A percentile compares a stretch with the other conserved stretches of the same genome.
These are phyloP conservation scores for Grammomys surdaster DNA, from an alignment of 2,113 vertebrate genomes.

Conservation along the genomic window DNA sequence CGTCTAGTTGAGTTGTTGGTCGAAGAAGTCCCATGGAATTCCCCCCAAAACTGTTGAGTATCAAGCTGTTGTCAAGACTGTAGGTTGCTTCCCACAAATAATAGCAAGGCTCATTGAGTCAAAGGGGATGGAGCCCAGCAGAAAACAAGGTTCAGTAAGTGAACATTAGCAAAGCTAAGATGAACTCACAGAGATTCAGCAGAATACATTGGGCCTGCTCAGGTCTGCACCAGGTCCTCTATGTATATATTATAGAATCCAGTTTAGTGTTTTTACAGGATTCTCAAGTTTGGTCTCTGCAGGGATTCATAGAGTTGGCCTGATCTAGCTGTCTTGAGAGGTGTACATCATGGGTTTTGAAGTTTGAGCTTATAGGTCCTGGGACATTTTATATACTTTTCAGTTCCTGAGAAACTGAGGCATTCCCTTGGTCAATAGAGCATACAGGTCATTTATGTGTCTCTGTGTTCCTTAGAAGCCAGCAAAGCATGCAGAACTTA, in stretches of 20 bases:
- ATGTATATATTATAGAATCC: background rate
- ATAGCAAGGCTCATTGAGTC: background rate
- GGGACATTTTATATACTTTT: background rate
- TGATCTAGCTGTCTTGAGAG: background rate
- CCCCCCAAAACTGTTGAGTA: background rate
- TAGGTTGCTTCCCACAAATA: background rate
- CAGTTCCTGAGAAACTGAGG: background rate
- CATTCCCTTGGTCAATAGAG: background rate
- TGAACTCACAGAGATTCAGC: background rate
- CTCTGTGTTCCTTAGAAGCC: background rate
- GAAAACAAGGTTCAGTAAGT: background rate
- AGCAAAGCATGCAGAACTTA: background rate
- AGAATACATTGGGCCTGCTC: background rate
- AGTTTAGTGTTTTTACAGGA: background rate
- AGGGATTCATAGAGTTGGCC: background rate
- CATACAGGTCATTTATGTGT: background rate
- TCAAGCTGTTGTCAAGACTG: background rate
- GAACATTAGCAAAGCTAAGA: background rate
- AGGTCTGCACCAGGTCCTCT: background rate
- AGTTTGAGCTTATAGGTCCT: background rate
- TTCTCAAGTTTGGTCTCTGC: background rate
- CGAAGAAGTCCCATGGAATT: background rate
- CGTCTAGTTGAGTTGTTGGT: background rate
- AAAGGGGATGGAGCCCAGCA: background rate
- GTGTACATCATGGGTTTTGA: background rate